These are phyloP conservation scores for Montipora cactus DNA, from an alignment of 64 coral and sea anemone genomes.

Conservation along the genomic window DNA sequence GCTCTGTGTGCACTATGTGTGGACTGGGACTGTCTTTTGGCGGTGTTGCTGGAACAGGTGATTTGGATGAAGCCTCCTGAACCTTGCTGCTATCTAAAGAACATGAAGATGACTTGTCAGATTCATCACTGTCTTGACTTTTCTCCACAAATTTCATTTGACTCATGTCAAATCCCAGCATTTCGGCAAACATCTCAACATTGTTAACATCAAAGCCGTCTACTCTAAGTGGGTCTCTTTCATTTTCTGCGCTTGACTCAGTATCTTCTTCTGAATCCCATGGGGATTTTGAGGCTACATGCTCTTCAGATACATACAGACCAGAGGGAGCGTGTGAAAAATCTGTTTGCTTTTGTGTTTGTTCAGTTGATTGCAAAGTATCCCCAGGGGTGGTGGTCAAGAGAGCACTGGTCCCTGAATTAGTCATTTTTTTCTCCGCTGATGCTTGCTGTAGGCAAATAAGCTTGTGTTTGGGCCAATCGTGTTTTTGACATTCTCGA, in stretches of 20 bases:
- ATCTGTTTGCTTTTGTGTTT: not conserved
- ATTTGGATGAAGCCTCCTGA: not conserved
- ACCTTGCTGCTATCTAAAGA: not conserved
- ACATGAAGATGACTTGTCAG: conserved; percentile 5
- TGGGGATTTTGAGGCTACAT: not conserved
- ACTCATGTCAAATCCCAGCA: conserved; percentile 31
- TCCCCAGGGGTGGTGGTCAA: not conserved
- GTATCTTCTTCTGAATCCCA: not conserved
- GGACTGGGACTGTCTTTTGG: not conserved
- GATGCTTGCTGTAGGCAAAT: conserved; percentile 35
- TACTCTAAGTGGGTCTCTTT: not conserved
- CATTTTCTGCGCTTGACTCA: not conserved
- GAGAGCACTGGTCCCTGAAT: not conserved
- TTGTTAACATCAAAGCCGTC: conserved; percentile 55
- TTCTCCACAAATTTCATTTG: not conserved
- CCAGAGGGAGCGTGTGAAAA: not conserved
- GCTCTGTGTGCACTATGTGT: not conserved
- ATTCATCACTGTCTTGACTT: not conserved
- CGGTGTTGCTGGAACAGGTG: not conserved
- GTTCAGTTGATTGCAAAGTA: not conserved
- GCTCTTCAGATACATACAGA: not conserved
- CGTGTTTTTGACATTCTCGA: conserved; percentile 80
- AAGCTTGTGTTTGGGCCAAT: conserved; percentile 84
- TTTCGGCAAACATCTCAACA: conserved; percentile 25
- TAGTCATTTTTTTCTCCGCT: not conserved